A percentile compares a stretch with the other conserved stretches of the same genome.
Conservation (phyloP, 2,888 invertebrate species). For the Eupithecia subfuscata region DNA sequence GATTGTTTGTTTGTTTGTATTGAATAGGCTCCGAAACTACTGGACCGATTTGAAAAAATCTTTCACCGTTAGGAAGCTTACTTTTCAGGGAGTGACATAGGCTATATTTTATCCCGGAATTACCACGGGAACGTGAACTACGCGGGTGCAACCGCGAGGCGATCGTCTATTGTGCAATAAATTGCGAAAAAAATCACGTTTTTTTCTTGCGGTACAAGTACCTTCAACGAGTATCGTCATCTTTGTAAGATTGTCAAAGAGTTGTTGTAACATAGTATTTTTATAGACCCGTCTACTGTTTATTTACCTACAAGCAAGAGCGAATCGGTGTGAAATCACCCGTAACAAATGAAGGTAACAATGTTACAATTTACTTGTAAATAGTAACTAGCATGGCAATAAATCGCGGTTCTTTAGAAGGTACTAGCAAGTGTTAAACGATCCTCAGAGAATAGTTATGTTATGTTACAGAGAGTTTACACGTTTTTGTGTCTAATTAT, state of each 20-base stretch:
- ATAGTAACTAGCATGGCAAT: constrained; percentile 33
- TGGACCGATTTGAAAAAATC: too few relatives aligned
- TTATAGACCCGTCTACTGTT: constrained; percentile 1
- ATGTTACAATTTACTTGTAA: constrained; percentile 16
- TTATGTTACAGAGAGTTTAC: constrained; percentile 56
- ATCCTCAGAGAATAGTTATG: constrained; percentile 45
- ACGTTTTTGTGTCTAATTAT: constrained; percentile 64
- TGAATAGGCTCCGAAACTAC: too few relatives aligned
- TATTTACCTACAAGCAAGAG: constrained; percentile 7
- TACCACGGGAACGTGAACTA: too few relatives aligned
- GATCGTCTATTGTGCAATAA: too few relatives aligned
- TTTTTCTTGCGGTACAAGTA: background rate
- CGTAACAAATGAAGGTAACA: constrained; percentile 24
- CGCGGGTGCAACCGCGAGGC: too few relatives aligned
- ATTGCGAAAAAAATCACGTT: background rate
- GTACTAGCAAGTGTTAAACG: constrained; percentile 42
- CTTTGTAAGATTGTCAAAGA: background rate
- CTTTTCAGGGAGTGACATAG: too few relatives aligned
- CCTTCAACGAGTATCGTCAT: background rate
- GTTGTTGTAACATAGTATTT: background rate
- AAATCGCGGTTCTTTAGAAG: constrained; percentile 40
- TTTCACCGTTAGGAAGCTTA: too few relatives aligned
- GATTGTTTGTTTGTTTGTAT: too few relatives aligned
- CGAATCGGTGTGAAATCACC: constrained; percentile 20
- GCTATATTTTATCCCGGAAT: too few relatives aligned